Evolutionary conservation across 2,888 invertebrate genomes (phyloP), one percentile per base, ranked within the genome.

Genomic region (Volucella inflata): DNA sequence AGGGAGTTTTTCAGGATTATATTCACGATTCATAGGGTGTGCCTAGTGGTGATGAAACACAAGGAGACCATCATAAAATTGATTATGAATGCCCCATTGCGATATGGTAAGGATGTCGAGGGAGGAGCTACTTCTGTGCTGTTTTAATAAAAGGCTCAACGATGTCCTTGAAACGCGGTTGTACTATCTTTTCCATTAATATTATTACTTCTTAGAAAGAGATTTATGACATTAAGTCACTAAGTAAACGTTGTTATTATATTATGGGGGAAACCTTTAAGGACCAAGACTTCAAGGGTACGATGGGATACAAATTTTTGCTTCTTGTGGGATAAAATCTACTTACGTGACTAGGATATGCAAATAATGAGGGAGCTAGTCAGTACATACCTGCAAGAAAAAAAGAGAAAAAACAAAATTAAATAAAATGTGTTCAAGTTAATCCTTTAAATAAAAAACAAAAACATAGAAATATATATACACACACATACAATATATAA

Each of bases 361-460:
- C 30, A 16, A 51, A 21, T 14, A n/a, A 14, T 36, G 14, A 38
- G 1, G 9, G 9, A 67, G 42, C 30, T 10, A 30, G 17, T 44
- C 14, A 55, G 65, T 65, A 78, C 65, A 8, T 78, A 78, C 78
- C 78, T 59, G 50, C 30, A 30, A 30, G 30, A 30, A 30, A 30
- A 8, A 71, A 71, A 57, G 38, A 67, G 67, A 40, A 14, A 38
- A 38, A 51, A 55, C 21, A 38, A 55, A 21, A 6, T 57, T 60
- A 68, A 42, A 36, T 30, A n/a, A 12, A 42, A 16, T 36, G 30
- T 53, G 30, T 14, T 10, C 16, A 14, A 10, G 4, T 0, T 21
- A 21, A 21, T 2, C 2, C 30, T 30, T 30, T 30, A 6, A 30
- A 30, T 6, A 30, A 30, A 30, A 21, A 1, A 21, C 2, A 21